Base-by-base conservation (phyloP, 2,113 vertebrate genomes). In the Smithornis capensis region DNA sequence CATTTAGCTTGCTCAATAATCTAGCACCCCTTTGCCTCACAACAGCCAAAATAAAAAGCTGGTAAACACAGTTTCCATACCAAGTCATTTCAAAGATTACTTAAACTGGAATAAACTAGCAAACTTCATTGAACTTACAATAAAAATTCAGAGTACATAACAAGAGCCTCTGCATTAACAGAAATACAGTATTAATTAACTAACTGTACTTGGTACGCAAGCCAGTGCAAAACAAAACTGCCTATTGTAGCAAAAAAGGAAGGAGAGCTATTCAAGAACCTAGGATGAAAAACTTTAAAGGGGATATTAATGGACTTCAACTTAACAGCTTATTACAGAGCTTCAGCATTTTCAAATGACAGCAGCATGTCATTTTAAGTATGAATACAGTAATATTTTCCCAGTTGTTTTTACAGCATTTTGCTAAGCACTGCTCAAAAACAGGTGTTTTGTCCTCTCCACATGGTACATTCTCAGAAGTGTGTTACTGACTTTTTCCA, bases 181-280 rank as follows among this genome's bases (percentile, higher is more conserved):
- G 38, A 74, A 91, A 89, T 91, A 59, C 95, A 91, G 89, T 89
- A 94, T 89, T 91, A 37, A 95, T 89, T 94, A 79, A 81, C 69
- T 60, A 92, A 82, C 40, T 65, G 57, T 64, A 91, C 38, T 91
- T 85, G 50, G 31, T 23, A 73, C 76, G 55, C 57, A 83, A 94
- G 62, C 76, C 65, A 87, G 57, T 2, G 5, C 74, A 84, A 94
- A 94, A 40, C 33, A 88, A 90, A 93, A 89, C 53, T 82, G 44
- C 28, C 47, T 83, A 78, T 28, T 68, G 38, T 38, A 92, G 62
- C 62, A 87, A 94, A 95, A 93, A 91, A 57, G 7, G n/a, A 87
- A 47, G 89, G 37, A 85, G 38, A 65, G 0, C 3, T 17, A 65
- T 83, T 87, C 44, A 86, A 80, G 63, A 68, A 92, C 25, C 14